These are phyloP conservation scores for Muscidifurax raptorellus DNA, from an alignment of 1,140 invertebrate genomes.

Conservation along the genomic window DNA sequence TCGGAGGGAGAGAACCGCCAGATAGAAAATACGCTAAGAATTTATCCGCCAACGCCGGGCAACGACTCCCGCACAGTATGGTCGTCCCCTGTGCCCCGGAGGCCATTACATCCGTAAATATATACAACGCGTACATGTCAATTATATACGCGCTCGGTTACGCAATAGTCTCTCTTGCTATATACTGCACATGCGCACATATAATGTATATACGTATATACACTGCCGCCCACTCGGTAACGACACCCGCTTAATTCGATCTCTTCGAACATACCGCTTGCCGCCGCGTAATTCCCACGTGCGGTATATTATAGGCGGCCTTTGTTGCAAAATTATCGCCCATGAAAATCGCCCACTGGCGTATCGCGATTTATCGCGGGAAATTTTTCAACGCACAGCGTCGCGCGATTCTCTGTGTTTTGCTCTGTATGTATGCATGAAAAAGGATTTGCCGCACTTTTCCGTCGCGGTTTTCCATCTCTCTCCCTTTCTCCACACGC, in stretches of 20 bases:
- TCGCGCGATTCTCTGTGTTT: neutral
- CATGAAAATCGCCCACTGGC: neutral
- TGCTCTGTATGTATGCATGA: too few relatives aligned
- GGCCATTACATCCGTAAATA: conserved; percentile 64
- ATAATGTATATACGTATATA: neutral
- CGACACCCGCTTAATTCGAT: conserved; percentile 59
- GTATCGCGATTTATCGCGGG: conserved; percentile 12
- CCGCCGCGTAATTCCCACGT: conserved; percentile 30
- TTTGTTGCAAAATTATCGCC: conserved; percentile 25
- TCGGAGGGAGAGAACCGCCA: too few relatives aligned
- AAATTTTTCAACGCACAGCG: neutral
- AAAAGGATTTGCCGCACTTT: neutral
- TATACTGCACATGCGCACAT: neutral
- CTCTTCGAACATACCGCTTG: neutral
- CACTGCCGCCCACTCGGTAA: conserved; percentile 60
- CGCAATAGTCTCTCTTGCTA: conserved; percentile 55
- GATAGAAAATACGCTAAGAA: neutral
- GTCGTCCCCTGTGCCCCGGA: too few relatives aligned
- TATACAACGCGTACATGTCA: conserved; percentile 65
- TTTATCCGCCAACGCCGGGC: neutral
- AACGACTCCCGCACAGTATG: neutral
- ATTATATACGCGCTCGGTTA: conserved; percentile 62
- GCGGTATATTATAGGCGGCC: neutral
- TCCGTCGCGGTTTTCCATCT: neutral
- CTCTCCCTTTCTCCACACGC: too few relatives aligned